These are phyloP conservation scores for Leptopilina drosophilae DNA, from an alignment of 2,888 invertebrate genomes.

Conservation along the genomic window DNA sequence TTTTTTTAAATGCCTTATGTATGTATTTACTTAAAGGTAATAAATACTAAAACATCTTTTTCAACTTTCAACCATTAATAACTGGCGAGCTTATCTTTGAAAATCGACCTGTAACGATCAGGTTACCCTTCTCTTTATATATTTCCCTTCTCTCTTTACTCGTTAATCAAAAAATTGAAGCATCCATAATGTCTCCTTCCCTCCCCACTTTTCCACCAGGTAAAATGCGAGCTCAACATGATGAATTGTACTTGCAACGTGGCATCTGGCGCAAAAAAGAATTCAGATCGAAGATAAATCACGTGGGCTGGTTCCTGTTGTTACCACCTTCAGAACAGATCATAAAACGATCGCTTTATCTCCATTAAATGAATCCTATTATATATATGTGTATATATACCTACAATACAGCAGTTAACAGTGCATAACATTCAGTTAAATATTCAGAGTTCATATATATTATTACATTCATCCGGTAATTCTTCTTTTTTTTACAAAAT, in stretches of 20 bases:
- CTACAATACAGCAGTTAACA: too few relatives aligned
- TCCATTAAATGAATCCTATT: constrained; percentile 11
- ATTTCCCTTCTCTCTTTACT: constrained; percentile 12
- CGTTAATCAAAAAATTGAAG: constrained; percentile 40
- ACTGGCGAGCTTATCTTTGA: constrained; percentile 14
- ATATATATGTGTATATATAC: too few relatives aligned
- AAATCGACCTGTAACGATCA: constrained; percentile 33
- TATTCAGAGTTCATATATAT: too few relatives aligned
- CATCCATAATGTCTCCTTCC: constrained; percentile 38
- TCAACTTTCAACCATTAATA: constrained; percentile 26
- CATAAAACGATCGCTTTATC: constrained; percentile 39
- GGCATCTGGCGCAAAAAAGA: constrained; percentile 36
- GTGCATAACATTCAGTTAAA: too few relatives aligned
- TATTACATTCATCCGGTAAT: too few relatives aligned
- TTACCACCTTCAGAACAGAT: constrained; percentile 46
- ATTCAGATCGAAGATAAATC: constrained; percentile 49
- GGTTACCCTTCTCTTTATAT: constrained; percentile 7
- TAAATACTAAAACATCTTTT: constrained; percentile 12
- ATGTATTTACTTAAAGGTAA: constrained; percentile 2
- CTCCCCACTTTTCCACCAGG: not conserved
- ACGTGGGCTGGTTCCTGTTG: constrained; percentile 46
- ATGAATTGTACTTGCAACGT: constrained; percentile 47
- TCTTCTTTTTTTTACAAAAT: too few relatives aligned
- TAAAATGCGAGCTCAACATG: constrained; percentile 41
- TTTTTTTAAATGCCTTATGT: not conserved